Evolutionary conservation across 2,888 invertebrate genomes (phyloP).

Genomic region (Eupithecia pulchellata): DNA sequence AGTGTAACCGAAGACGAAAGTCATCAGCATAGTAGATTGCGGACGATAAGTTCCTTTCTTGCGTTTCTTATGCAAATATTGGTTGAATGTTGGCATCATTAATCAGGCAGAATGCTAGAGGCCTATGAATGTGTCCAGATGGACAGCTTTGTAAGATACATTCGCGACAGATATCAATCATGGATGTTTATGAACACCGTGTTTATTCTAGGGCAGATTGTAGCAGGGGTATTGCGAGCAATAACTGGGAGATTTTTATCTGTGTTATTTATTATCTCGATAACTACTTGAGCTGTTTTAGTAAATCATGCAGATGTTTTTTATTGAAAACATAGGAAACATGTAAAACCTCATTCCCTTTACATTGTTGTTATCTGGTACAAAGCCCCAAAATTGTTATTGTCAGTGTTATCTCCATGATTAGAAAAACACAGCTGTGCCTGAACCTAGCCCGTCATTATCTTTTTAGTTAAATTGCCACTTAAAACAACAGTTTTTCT

Average conservation of each 20-base stretch:
- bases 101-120: constrained; percentile 75
- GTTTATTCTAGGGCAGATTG: constrained; percentile 44
- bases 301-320: neutral
- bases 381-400: constrained; percentile 12
- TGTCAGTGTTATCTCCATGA: constrained; percentile 24
- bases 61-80: constrained; percentile 85
- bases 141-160: constrained; percentile 59
- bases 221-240: constrained; percentile 32
- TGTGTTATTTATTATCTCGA: constrained; percentile 5
- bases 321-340: neutral
- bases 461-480: constrained; percentile 33
- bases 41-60: constrained; percentile 77
- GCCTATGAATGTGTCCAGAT: constrained; percentile 59
- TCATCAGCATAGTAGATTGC: constrained; percentile 72
- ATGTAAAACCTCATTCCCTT: neutral
- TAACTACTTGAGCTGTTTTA: neutral
- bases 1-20: constrained; percentile 63
- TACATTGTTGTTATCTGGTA: neutral
- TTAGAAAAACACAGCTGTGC: constrained; percentile 35
- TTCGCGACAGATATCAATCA: constrained; percentile 62
- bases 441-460: constrained; percentile 28
- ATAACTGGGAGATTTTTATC: constrained; percentile 31
- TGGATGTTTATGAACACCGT: constrained; percentile 48
- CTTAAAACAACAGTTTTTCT: constrained; percentile 37
- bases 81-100: constrained; percentile 80